phyloP scores from a whole-genome alignment of 2,113 vertebrate species.

The Nothoprocta perdicaria region DNA sequence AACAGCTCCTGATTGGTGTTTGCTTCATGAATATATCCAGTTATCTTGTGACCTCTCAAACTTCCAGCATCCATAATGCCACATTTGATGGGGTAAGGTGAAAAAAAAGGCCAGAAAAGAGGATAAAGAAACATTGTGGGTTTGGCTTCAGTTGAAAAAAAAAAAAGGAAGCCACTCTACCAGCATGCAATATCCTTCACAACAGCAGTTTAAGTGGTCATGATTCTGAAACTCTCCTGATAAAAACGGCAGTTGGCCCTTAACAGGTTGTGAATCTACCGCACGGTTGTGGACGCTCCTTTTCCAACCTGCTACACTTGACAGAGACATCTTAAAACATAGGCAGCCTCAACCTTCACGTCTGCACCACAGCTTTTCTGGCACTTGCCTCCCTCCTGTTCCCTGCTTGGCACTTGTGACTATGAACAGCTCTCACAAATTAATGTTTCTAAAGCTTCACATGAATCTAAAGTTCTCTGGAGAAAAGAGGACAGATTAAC shows the following conservation, averaged over 20 bases:
- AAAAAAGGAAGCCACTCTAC: conserved; percentile 46
- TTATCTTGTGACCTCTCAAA: not conserved
- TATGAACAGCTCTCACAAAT: not conserved
- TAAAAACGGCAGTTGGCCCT: not conserved
- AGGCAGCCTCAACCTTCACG: not conserved
- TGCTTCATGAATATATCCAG: not conserved
- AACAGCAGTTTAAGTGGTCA: not conserved
- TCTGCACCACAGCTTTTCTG: not conserved
- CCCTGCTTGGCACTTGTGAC: not conserved
- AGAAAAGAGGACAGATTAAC: not conserved
- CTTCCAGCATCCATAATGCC: not conserved
- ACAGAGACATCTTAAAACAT: not conserved
- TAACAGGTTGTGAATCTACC: not conserved
- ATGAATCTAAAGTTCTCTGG: not conserved
- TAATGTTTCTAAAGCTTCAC: not conserved
- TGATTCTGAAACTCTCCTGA: not conserved
- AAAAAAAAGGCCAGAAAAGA: not conserved
- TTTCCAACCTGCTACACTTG: not conserved
- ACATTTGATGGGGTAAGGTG: not conserved
- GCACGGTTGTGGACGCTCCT: not conserved
- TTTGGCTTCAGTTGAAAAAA: conserved; percentile 51
- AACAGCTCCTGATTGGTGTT: not conserved
- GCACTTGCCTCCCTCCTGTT: not conserved
- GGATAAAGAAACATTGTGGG: not conserved
- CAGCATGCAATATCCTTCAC: conserved; percentile 55